These are phyloP conservation scores for Drosophila setosimentum DNA, from an alignment of 2,888 invertebrate genomes.

Conservation along the genomic window DNA sequence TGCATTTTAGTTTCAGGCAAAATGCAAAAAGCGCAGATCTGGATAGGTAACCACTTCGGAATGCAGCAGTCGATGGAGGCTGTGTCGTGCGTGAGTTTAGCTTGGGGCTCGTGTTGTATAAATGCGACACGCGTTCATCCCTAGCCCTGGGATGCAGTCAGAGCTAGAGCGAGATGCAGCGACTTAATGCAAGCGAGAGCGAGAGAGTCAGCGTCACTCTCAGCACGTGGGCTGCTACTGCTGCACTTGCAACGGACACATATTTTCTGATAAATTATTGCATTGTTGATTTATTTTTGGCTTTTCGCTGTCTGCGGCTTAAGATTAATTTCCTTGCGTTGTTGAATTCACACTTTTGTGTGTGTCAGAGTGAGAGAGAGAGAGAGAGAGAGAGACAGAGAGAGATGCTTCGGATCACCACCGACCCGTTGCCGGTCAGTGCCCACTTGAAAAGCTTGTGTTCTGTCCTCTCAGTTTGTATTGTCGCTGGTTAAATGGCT, in stretches of 20 bases:
- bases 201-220: conserved; percentile 16
- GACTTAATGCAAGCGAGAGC: conserved; percentile 7
- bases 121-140: not conserved
- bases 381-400: conserved; percentile 6
- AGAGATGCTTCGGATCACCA: too few species aligned
- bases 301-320: conserved; percentile 82
- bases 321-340: conserved; percentile 82
- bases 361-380: not conserved
- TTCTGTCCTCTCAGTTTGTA: conserved; percentile 12
- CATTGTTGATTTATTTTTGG: conserved; percentile 81
- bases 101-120: not conserved
- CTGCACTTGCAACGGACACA: conserved; percentile 73
- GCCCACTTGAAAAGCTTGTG: conserved; percentile 21
- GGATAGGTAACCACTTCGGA: not conserved
- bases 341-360: conserved; percentile 73
- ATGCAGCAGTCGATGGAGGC: not conserved
- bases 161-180: conserved; percentile 6
- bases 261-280: conserved; percentile 82
- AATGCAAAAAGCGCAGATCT: not conserved
- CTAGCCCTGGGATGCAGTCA: not conserved
- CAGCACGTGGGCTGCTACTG: conserved; percentile 19
- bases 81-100: not conserved
- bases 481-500: conserved; percentile 68
- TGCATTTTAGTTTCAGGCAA: not conserved
- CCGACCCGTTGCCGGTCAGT: not conserved